phyloP scores from a whole-genome alignment of 2,888 invertebrate species.

The Oscheius sp. region DNA sequence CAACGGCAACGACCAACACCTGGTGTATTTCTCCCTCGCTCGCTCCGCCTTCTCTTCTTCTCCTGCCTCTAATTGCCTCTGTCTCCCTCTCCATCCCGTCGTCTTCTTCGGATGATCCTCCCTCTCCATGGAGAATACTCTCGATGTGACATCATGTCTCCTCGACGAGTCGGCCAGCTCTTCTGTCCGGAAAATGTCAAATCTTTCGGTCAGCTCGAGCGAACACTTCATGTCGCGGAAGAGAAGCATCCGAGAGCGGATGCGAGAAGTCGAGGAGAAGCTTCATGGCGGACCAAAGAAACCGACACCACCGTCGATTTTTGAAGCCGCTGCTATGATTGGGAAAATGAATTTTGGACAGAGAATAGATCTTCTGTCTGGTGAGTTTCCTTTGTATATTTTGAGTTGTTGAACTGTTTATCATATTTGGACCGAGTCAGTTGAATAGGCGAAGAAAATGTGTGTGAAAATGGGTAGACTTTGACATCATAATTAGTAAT shows the following conservation, averaged over 20 bases:
- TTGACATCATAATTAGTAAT: no score
- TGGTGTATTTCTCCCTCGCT: not conserved
- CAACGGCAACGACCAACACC: not conserved
- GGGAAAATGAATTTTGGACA: constrained; percentile 53
- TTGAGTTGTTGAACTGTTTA: no score
- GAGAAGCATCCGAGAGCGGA: constrained; percentile 54
- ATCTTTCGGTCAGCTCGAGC: constrained; percentile 25
- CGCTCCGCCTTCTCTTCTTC: not conserved
- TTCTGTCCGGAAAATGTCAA: constrained; percentile 32
- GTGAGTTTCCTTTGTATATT: constrained; percentile 41
- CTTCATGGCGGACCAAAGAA: constrained; percentile 46
- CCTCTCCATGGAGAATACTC: constrained; percentile 28
- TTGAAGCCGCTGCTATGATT: constrained; percentile 61
- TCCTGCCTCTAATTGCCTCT: constrained; percentile 30
- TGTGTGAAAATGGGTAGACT: no score
- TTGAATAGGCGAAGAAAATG: no score
- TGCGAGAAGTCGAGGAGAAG: constrained; percentile 51
- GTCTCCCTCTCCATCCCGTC: not conserved
- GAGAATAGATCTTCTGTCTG: constrained; percentile 66
- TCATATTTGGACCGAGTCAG: no score
- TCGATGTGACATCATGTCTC: constrained; percentile 36
- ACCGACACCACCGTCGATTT: constrained; percentile 60
- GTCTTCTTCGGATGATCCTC: not conserved
- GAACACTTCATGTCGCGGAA: constrained; percentile 53
- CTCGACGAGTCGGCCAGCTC: constrained; percentile 18